Percentiles rank a stretch among this genome's conserved stretches.
These are phyloP conservation scores for Dinocampus coccinellae DNA, from an alignment of 2,888 invertebrate genomes.

Conservation along the genomic window DNA sequence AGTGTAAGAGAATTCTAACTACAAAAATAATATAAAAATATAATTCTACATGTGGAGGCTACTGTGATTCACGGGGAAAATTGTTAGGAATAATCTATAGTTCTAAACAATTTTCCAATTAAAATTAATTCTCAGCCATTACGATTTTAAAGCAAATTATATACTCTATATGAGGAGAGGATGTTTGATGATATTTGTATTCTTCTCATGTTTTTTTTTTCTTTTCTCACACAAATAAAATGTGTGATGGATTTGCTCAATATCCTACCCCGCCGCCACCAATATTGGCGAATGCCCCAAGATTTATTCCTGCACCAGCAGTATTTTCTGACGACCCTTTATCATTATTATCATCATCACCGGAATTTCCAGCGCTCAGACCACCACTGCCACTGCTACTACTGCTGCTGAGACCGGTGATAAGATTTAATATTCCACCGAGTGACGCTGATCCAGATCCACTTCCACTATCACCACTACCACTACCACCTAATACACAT, in stretches of 20 bases:
- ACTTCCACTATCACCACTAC: conserved; percentile 48
- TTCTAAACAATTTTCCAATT: not conserved
- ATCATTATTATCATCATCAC: conserved; percentile 36
- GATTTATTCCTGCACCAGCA: conserved; percentile 51
- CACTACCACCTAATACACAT: conserved; percentile 71
- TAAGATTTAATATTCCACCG: conserved; percentile 44
- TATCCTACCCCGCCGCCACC: conserved; percentile 54
- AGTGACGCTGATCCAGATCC: conserved; percentile 35
- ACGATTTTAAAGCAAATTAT: not conserved
- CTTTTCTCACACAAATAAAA: not conserved
- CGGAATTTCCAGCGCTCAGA: conserved; percentile 43
- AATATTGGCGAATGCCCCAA: conserved; percentile 57
- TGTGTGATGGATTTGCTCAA: conserved; percentile 40
- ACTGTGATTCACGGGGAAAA: not conserved
- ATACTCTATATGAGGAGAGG: conserved; percentile 13
- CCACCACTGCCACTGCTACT: conserved; percentile 47
- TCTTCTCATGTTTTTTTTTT: not conserved
- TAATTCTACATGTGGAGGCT: conserved; percentile 7
- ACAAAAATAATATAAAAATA: not conserved
- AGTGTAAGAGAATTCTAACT: not conserved
- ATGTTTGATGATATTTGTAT: conserved; percentile 3
- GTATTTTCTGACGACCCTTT: conserved; percentile 37
- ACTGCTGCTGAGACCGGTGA: conserved; percentile 50
- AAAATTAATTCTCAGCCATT: not conserved
- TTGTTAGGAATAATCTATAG: not conserved